phyloP scores from a whole-genome alignment of 2,888 invertebrate genomes.

The Epsilonema sp. region DNA sequence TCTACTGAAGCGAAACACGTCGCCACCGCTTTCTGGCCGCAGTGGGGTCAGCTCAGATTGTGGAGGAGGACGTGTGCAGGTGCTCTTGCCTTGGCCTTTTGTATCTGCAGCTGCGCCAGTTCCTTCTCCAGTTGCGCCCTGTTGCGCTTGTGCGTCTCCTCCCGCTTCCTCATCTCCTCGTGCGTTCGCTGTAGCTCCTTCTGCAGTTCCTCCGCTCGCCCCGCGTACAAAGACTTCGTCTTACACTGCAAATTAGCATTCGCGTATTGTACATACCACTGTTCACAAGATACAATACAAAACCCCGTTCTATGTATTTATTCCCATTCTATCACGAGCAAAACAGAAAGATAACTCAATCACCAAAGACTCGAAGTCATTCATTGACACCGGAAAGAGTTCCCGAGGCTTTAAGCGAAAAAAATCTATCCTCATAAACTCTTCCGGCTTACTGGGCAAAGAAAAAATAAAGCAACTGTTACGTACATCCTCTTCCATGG shows the following conservation, averaged over 20 bases:
- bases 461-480: not conserved
- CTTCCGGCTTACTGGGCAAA: no score
- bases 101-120: constrained; percentile 42
- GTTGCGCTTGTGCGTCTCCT: constrained; percentile 62
- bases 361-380: no score
- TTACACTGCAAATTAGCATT: constrained; percentile 44
- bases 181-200: constrained; percentile 58
- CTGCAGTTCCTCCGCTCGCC: constrained; percentile 61
- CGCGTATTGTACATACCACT: no score
- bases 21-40: constrained; percentile 20
- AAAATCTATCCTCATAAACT: no score
- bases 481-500: constrained; percentile 62
- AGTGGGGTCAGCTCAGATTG: constrained; percentile 6
- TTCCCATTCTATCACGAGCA: no score
- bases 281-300: no score
- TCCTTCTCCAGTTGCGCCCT: constrained; percentile 65
- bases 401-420: no score
- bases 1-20: no score
- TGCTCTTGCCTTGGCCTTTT: constrained; percentile 11
- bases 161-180: constrained; percentile 59
- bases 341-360: no score
- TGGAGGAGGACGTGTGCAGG: constrained; percentile 1
- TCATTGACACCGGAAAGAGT: no score
- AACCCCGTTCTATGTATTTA: not conserved
- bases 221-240: constrained; percentile 62